Percentiles rank a stretch among this genome's conserved stretches.
Conservation (phyloP, 1,140 invertebrate genomes). For the Eumeta japonica region DNA sequence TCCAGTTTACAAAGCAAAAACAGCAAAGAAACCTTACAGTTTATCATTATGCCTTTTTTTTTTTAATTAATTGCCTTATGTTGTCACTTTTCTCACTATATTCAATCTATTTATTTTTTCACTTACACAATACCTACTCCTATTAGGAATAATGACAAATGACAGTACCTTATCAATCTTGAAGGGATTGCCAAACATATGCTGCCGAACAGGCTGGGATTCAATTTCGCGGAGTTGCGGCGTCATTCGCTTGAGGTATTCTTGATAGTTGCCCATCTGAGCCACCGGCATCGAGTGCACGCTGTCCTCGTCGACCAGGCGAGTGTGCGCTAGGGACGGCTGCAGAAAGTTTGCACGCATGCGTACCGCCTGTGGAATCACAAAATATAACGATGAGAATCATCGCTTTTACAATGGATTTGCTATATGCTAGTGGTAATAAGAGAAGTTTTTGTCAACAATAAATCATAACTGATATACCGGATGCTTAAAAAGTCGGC, state of each 20-base stretch:
- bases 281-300: slow-evolving; percentile 92
- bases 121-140: too few relatives aligned
- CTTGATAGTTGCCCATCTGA: slow-evolving; percentile 99
- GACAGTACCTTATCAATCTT: slow-evolving; percentile 83
- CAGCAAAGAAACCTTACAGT: too few relatives aligned
- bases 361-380: slow-evolving; percentile 65
- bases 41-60: too few relatives aligned
- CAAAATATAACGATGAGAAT: not conserved
- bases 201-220: slow-evolving; percentile 90
- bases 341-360: slow-evolving; percentile 95
- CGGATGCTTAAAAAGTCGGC: too few relatives aligned
- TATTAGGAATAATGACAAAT: not conserved
- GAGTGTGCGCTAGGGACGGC: slow-evolving; percentile 68
- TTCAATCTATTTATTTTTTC: too few relatives aligned
- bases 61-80: too few relatives aligned
- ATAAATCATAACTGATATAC: not conserved
- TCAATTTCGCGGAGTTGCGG: slow-evolving; percentile 92
- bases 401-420: not conserved
- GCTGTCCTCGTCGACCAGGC: slow-evolving; percentile 85
- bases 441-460: not conserved
- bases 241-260: slow-evolving; percentile 92
- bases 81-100: too few relatives aligned
- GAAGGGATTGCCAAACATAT: slow-evolving; percentile 99
- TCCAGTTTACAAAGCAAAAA: too few relatives aligned
- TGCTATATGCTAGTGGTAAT: slow-evolving; percentile 47